Evolutionary conservation across 2,888 invertebrate species (phyloP).

Genomic region (Nomada lathburiana): DNA sequence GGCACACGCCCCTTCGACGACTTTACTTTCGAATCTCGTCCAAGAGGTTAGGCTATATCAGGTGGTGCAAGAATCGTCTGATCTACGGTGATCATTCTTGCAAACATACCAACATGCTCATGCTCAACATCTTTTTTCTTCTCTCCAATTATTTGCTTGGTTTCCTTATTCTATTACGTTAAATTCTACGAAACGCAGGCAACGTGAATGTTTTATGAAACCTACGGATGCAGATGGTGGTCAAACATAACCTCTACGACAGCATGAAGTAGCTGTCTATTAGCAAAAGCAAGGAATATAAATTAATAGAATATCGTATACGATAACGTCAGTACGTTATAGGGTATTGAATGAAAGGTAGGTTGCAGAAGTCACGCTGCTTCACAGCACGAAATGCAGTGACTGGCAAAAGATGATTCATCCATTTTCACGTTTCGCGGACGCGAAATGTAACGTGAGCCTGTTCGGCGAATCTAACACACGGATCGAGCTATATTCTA

Average conservation of each 20-base stretch:
- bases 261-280: constrained; percentile 9
- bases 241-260: constrained; percentile 41
- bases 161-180: background rate
- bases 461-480: background rate
- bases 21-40: constrained; percentile 68
- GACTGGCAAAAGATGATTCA: constrained; percentile 51
- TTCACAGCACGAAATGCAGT: constrained; percentile 7
- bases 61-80: constrained; percentile 52
- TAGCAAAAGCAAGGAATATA: background rate
- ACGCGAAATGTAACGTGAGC: background rate
- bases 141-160: background rate
- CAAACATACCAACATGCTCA: background rate
- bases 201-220: background rate
- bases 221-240: background rate
- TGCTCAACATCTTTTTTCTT: background rate
- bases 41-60: constrained; percentile 60
- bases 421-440: constrained; percentile 35
- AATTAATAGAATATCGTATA: background rate
- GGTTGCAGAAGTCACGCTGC: background rate
- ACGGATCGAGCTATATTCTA: too few relatives aligned
- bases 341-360: background rate
- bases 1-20: constrained; percentile 59
- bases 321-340: background rate
- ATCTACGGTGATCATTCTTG: constrained; percentile 4
- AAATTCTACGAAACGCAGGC: background rate